phyloP scores from a whole-genome alignment of 2,113 vertebrate genomes.

The Hyperopisus bebe region DNA sequence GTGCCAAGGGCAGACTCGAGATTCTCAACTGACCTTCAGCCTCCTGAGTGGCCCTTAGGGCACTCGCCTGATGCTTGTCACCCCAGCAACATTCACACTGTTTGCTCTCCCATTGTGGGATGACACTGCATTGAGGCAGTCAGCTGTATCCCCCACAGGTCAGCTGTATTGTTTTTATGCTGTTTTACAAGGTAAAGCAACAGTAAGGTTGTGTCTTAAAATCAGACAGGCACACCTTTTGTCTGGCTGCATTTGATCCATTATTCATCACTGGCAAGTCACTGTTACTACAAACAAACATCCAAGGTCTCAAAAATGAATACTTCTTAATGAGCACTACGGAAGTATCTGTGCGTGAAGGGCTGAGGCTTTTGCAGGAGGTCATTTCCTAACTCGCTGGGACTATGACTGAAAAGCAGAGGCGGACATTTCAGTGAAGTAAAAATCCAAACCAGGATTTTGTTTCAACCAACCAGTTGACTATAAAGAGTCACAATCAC shows the following conservation, averaged over 20 bases:
- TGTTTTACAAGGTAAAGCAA: neutral
- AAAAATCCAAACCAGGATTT: too few species aligned
- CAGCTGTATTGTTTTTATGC: neutral
- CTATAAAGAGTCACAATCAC: too few species aligned
- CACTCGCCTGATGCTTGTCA: neutral
- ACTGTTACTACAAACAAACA: neutral
- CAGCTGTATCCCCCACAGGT: neutral
- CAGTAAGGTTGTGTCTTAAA: neutral
- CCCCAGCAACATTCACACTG: neutral
- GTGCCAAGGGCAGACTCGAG: neutral
- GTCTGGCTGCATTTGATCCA: neutral
- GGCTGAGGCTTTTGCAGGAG: neutral
- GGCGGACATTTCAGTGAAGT: too few species aligned
- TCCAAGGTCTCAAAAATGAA: slow-evolving; percentile 2
- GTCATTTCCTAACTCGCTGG: neutral
- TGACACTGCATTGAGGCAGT: slow-evolving; percentile 15
- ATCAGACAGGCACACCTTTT: neutral
- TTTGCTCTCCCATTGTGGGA: neutral
- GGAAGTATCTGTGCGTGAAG: neutral
- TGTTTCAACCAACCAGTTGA: too few species aligned
- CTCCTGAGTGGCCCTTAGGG: neutral
- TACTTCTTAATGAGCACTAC: neutral
- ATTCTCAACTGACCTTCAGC: neutral
- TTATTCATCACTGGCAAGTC: neutral
- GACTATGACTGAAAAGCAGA: neutral